Evolutionary conservation across 2,888 invertebrate genomes (phyloP), one percentile per base, ranked within the genome.

Genomic region (Drosophila fulvimacula): DNA sequence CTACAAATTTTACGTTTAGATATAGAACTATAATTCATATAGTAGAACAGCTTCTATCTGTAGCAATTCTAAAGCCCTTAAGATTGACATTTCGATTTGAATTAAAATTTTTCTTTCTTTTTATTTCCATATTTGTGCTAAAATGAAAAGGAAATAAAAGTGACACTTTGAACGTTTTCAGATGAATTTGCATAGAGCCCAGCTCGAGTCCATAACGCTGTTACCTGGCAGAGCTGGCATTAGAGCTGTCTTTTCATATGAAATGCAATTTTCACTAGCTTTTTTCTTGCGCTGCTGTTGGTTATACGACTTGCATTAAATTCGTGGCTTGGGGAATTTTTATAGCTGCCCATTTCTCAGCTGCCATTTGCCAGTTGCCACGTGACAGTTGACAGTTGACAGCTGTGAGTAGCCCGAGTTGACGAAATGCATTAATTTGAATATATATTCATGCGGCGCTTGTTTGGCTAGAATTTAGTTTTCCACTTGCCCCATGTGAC

Each of bases 391-490:
- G 48, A 1, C 24, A 32, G 66, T 48, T 51, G 51, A 2, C 19
- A 53, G 70, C 42, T 41, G 57, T 1, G 39, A 58, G 57, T n/a
- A 30, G 59, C n/a, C 59, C 21, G 48, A 53, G 84, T 68, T 79
- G 79, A 67, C 79, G 70, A 79, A 75, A 75, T 71, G 61, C 79
- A 81, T 82, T 80, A 84, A 69, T 72, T 72, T 59, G 79, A 69
- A 74, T 84, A 68, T 49, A 76, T 76, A 76, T 74, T 71, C 41
- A 76, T 70, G 49, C 49, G 46, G 27, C 48, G 63, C 60, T 73
- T 53, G 57, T 13, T 55, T 58, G 41, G 19, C 60, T 56, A 30
- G 46, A 70, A 76, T 66, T 58, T 48, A 17, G 55, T 59, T 39
- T 27, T 42, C 39, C 11, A 39, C 36, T 27, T 57, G 42, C 57